phyloP scores from a whole-genome alignment of 2,888 invertebrate genomes.

The Congeria kusceri region DNA sequence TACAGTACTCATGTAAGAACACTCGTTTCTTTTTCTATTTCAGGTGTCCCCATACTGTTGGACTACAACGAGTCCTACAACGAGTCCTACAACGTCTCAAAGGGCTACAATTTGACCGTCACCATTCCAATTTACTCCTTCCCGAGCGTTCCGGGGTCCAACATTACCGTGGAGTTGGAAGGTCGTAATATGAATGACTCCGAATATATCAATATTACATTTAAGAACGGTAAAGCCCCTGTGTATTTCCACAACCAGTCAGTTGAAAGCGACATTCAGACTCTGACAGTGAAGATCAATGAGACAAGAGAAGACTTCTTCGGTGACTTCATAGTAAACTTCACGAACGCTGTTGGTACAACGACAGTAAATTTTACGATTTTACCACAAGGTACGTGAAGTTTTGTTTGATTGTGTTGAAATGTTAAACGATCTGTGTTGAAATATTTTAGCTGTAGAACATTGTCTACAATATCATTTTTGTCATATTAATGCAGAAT shows the following conservation, averaged over 20 bases:
- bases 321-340: not conserved
- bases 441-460: too few species aligned
- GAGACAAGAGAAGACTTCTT: slow-evolving; percentile 17
- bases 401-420: not conserved
- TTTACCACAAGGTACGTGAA: not conserved
- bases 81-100: slow-evolving; percentile 15
- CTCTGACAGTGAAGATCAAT: not conserved
- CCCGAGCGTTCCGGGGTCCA: not conserved
- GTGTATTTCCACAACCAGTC: not conserved
- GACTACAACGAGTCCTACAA: not conserved
- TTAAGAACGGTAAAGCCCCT: too few species aligned
- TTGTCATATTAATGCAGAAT: too few species aligned
- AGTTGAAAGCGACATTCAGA: not conserved
- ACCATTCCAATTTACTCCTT: not conserved
- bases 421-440: too few species aligned
- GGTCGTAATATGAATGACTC: too few species aligned
- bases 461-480: too few species aligned
- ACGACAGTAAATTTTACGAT: not conserved
- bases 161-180: too few species aligned
- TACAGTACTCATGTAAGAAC: too few species aligned
- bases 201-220: too few species aligned
- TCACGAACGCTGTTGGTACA: slow-evolving; percentile 4
- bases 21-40: not conserved
- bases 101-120: slow-evolving; percentile 2
- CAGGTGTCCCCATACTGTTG: slow-evolving; percentile 16